Conservation (phyloP, 2,113 vertebrate genomes). For the Pycnonotus jocosus region DNA sequence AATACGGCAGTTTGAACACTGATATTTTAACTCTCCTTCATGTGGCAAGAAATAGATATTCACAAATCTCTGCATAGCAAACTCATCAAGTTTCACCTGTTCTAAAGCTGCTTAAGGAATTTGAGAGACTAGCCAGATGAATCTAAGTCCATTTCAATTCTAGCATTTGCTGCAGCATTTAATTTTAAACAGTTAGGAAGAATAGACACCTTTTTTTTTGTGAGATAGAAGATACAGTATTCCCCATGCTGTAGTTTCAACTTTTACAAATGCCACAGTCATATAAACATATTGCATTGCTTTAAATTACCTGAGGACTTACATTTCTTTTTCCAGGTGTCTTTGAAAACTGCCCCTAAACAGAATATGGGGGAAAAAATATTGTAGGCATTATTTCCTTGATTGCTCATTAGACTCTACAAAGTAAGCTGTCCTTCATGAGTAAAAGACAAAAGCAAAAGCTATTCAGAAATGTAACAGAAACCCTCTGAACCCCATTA, state of each 20-base stretch:
- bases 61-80: neutral
- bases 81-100: neutral
- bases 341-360: constrained; percentile 10
- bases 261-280: neutral
- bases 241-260: neutral
- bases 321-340: constrained; percentile 20
- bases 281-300: neutral
- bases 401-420: constrained; percentile 20
- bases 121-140: neutral
- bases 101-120: neutral
- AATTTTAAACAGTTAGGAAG: neutral
- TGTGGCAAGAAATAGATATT: neutral
- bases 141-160: neutral
- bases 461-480: constrained; percentile 10
- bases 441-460: neutral
- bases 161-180: neutral
- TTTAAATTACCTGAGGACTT: neutral
- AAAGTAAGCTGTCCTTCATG: constrained; percentile 8
- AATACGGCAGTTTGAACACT: neutral
- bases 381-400: constrained; percentile 26
- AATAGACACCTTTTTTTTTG: neutral
- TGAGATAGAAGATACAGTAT: neutral
- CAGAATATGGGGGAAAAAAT: neutral
- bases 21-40: neutral
- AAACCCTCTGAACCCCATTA: neutral